Percentiles rank a stretch among this genome's conserved stretches.
Conservation (phyloP, 1,140 invertebrate genomes). For the Amyelois transitella region DNA sequence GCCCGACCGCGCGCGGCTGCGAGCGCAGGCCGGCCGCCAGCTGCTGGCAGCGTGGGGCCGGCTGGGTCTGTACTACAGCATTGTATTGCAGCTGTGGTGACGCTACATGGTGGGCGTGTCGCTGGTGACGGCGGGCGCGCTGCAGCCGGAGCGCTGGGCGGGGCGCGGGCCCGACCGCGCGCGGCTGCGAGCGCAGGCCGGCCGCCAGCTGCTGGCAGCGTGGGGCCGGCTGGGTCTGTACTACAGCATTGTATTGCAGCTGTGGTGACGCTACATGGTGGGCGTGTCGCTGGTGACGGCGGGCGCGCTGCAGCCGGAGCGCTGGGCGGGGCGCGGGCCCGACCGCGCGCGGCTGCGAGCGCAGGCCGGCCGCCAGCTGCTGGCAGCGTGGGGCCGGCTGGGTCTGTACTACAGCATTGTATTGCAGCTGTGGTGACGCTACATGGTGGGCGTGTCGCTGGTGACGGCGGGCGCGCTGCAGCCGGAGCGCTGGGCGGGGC, state of each 20-base stretch:
- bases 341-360: conserved; percentile 87
- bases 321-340: conserved; percentile 46
- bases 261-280: conserved; percentile 63
- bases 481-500: conserved; percentile 47
- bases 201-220: conserved; percentile 94
- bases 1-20: conserved; percentile 81
- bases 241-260: too few species aligned
- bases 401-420: too few species aligned
- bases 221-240: conserved; percentile 95
- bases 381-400: conserved; percentile 95
- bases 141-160: conserved; percentile 52
- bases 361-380: conserved; percentile 93
- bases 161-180: conserved; percentile 44
- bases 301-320: conserved; percentile 47
- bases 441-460: conserved; percentile 58
- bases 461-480: conserved; percentile 54
- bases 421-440: conserved; percentile 62
- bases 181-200: conserved; percentile 94
- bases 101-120: conserved; percentile 64
- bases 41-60: conserved; percentile 96
- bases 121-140: conserved; percentile 47
- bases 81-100: too few species aligned
- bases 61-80: too few species aligned
- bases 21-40: conserved; percentile 94
- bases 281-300: conserved; percentile 59